Base-by-base conservation (phyloP, 1,140 invertebrate species). In the Amphibalanus amphitrite region DNA sequence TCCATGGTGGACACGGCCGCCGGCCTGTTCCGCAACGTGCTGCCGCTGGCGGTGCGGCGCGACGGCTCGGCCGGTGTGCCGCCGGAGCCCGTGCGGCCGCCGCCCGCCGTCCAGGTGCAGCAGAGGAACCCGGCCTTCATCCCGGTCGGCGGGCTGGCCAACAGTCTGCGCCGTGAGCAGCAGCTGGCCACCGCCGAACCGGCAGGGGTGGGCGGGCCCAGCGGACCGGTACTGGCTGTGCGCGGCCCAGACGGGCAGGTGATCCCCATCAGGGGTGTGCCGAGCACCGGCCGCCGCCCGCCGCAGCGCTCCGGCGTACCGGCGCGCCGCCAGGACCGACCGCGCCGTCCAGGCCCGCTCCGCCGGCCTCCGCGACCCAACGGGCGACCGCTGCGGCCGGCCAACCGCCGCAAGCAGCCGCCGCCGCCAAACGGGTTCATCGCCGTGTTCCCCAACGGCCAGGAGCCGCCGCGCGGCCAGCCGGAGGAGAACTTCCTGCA, bases 51-150 rank as follows among this genome's bases (percentile, higher is more conserved):
- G 23, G 65, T 28, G n/a, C 65, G 65, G 4, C 65, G 65, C 3
- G 65, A 67, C 28, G 65, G 65, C 47, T 13, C 47, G 1, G 10
- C 47, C 17, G 47, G 47, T 23, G 47, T 59, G 47, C 47, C 47
- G 6, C 47, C 6, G 13, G 47, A 59, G 10, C 20, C 71, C 65
- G 28, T 71, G 28, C 67, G 70, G 59, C 75, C 74, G 33, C 69
- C 73, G 59, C 74, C 74, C n/a, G 74, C 76, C 72, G 71, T 72
- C 26, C 72, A 73, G 38, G 70, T 74, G 17, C 71, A 72, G 28
- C 72, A 76, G 64, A 71, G 80, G 76, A 87, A 89, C 74, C 90
- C 89, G 0, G 87, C 90, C 77, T 90, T 90, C 74, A 91, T 91
- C 76, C 89, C 89, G 10, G 86, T 90, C 10, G 86, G 87, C 74